Conservation (phyloP, 2,888 invertebrate species). For the Diachrysia chrysitis region DNA sequence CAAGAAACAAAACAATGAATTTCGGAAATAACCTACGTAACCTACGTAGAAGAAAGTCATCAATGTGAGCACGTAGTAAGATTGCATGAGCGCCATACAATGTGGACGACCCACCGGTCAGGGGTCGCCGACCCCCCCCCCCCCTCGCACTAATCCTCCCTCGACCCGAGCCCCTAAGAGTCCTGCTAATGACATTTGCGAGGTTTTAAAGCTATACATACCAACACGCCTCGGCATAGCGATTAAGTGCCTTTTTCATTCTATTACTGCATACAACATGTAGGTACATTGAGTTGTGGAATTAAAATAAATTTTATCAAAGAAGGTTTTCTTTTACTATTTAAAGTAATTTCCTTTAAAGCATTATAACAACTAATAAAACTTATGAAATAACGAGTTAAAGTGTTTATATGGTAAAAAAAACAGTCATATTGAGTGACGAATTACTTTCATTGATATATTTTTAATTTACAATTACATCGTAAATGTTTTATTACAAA, state of each 20-base stretch:
- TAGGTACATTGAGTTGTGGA: constrained; percentile 11
- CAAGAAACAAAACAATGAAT: constrained; percentile 7
- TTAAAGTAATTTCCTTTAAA: no score
- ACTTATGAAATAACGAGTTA: no score
- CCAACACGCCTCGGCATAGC: constrained; percentile 29
- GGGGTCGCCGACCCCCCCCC: constrained; percentile 60
- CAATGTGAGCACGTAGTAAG: constrained; percentile 28
- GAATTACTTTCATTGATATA: background rate
- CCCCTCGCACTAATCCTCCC: constrained; percentile 49
- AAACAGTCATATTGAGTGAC: background rate
- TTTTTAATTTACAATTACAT: no score
- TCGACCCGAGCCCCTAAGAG: constrained; percentile 51
- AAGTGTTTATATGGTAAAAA: no score
- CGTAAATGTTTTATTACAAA: background rate
- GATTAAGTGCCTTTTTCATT: constrained; percentile 39
- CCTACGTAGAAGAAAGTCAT: constrained; percentile 26
- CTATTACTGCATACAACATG: constrained; percentile 17
- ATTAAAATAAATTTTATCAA: constrained; percentile 2
- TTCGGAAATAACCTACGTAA: background rate
- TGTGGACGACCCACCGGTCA: constrained; percentile 58
- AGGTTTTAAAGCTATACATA: constrained; percentile 63
- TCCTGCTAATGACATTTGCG: constrained; percentile 75
- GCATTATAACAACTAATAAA: no score
- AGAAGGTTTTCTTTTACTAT: no score
- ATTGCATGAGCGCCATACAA: constrained; percentile 52